A percentile compares a stretch with the other conserved stretches of the same genome.
Conservation (phyloP, 2,797 vertebrate species). For the Buphagus erythrorhynchus region DNA sequence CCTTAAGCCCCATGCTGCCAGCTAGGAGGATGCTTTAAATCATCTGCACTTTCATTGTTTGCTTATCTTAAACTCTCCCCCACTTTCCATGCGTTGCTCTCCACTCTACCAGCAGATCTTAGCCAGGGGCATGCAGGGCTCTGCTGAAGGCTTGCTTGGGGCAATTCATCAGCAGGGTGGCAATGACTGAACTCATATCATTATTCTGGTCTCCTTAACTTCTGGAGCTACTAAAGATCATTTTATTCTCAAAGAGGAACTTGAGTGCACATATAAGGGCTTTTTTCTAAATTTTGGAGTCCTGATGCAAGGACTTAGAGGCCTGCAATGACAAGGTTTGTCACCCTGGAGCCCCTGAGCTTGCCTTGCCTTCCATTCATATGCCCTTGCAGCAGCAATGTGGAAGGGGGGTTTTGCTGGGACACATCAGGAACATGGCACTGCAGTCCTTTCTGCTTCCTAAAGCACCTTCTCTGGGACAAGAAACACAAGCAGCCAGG, state of each 20-base stretch:
- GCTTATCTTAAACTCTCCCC: conserved; percentile 46
- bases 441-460: not conserved
- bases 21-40: not conserved
- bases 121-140: not conserved
- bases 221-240: not conserved
- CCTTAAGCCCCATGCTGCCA: not conserved
- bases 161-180: not conserved
- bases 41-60: conserved; percentile 32
- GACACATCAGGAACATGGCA: not conserved
- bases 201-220: not conserved
- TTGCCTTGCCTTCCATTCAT: not conserved
- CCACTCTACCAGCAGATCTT: not conserved
- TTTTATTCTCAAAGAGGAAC: not conserved
- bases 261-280: not conserved
- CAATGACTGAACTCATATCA: not conserved
- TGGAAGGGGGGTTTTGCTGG: not conserved
- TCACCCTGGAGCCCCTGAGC: not conserved
- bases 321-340: not conserved
- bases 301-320: not conserved
- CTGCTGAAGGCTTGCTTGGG: not conserved
- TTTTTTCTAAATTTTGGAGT: not conserved
- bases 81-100: conserved; percentile 1
- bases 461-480: not conserved
- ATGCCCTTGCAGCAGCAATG: not conserved
- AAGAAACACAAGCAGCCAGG: not conserved